Evolutionary conservation across 2,888 invertebrate species (phyloP), one percentile per base, ranked within the genome.

Genomic region (Gymnoscelis rufifasciata): DNA sequence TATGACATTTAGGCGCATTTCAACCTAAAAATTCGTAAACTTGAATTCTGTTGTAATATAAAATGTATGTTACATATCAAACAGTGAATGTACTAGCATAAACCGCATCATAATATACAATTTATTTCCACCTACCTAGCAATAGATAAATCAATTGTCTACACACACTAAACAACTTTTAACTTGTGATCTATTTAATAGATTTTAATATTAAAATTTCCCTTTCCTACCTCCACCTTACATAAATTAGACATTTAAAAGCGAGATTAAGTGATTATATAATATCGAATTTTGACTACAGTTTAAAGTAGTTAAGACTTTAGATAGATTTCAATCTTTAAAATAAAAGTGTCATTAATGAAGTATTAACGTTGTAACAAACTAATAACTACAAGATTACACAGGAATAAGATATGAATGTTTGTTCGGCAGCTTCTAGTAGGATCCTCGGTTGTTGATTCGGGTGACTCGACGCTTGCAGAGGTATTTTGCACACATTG

Each of bases 401-500:
- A 51, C 43, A 50, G 44, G 39, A 37, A 26, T 39, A 38, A 38
- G 38, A 41, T 27, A 38, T 44, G 13, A 39, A 31, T 40, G 48
- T 36, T 35, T 33, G 8, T 55, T 51, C 38, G 40, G 31, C 44
- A 56, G n/a, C 61, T 62, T 62, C 56, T 48, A 43, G 60, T 49
- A 62, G 66, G 68, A 73, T 80, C 78, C 77, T 69, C 67, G 62
- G 0, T 31, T 31, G 67, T 47, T 56, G 81, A 81, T 83, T 86
- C 84, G 86, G 83, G 86, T 83, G 80, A 79, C 76, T 64, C 71
- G 71, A 57, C 61, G 35, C 1, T 10, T 19, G 69, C 56, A 59
- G 71, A 73, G 78, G 74, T 74, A 69, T 71, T 79, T 83, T 83
- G 86, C 87, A 86, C 87, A 87, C 87, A 86, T 84, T 83, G 84